Percentiles rank a stretch among this genome's conserved stretches.
Evolutionary conservation across 1,140 invertebrate genomes (phyloP).

Genomic region (Planococcus citri): DNA sequence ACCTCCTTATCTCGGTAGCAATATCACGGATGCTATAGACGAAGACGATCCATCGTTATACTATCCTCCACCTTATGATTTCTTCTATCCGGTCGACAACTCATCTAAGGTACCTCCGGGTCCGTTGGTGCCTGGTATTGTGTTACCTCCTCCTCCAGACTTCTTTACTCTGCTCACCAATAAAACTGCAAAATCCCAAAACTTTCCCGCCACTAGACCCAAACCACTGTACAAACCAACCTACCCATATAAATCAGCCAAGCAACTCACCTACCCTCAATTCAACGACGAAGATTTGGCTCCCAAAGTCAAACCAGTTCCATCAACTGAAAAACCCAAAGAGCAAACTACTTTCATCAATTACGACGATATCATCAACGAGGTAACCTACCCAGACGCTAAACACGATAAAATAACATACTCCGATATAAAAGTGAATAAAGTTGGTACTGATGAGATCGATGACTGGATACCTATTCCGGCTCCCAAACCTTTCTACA

Average conservation of each 20-base stretch:
- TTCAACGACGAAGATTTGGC: constrained; percentile 15
- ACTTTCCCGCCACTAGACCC: constrained; percentile 27
- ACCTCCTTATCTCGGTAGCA: constrained; percentile 51
- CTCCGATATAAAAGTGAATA: constrained; percentile 22
- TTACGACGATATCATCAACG: constrained; percentile 24
- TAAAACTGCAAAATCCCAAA: neutral
- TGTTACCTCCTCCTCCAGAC: constrained; percentile 71
- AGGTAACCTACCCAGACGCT: constrained; percentile 23
- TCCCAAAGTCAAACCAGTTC: neutral
- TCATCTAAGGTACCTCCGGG: constrained; percentile 62
- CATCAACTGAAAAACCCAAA: neutral
- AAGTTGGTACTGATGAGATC: constrained; percentile 20
- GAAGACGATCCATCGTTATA: constrained; percentile 80
- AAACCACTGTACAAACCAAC: constrained; percentile 27
- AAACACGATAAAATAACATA: constrained; percentile 15
- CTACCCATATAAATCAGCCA: neutral
- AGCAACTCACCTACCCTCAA: constrained; percentile 10
- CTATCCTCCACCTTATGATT: constrained; percentile 78
- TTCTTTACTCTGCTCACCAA: constrained; percentile 47
- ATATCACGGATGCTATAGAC: constrained; percentile 60
- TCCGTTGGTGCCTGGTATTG: constrained; percentile 72
- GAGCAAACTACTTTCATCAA: neutral
- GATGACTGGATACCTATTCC: constrained; percentile 30
- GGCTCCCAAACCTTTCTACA: constrained; percentile 29
- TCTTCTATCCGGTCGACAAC: constrained; percentile 66